Evolutionary conservation across 2,113 vertebrate genomes (phyloP).

Genomic region (Malurus cyaneus): DNA sequence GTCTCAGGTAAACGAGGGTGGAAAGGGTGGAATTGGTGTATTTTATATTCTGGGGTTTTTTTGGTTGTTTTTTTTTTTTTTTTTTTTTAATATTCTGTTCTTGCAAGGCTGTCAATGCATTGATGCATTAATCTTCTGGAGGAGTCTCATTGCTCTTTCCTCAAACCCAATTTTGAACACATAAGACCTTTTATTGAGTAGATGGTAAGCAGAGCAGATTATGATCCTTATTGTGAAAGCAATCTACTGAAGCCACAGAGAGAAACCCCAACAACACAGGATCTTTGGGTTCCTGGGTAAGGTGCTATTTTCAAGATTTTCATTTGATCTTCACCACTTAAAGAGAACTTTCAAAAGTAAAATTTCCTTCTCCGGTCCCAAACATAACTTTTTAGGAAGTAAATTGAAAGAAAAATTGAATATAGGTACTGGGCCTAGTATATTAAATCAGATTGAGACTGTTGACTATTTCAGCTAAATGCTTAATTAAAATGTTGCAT

Average conservation of each 20-base stretch:
- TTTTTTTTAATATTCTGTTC: constrained; percentile 26
- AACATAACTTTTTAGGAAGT: neutral
- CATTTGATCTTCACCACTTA: neutral
- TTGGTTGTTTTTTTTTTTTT: too few species aligned
- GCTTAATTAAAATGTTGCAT: neutral
- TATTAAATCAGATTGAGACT: neutral
- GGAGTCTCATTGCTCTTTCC: neutral
- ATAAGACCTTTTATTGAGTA: neutral
- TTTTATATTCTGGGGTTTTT: neutral
- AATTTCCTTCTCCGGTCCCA: neutral
- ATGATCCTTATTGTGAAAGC: neutral
- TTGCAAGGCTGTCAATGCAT: constrained; percentile 40
- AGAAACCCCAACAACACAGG: neutral
- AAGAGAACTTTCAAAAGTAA: neutral
- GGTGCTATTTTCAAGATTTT: neutral
- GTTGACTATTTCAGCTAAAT: neutral
- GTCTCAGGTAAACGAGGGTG: neutral
- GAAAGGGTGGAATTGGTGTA: neutral
- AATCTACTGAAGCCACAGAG: neutral
- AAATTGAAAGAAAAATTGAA: neutral
- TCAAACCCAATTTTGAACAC: neutral
- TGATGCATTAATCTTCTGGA: constrained; percentile 18
- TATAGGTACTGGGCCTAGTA: neutral
- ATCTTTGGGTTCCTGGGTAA: neutral
- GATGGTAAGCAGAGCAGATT: neutral